Evolutionary conservation across 2,797 vertebrate species (phyloP).

Genomic region (Nannoperca obscura): DNA sequence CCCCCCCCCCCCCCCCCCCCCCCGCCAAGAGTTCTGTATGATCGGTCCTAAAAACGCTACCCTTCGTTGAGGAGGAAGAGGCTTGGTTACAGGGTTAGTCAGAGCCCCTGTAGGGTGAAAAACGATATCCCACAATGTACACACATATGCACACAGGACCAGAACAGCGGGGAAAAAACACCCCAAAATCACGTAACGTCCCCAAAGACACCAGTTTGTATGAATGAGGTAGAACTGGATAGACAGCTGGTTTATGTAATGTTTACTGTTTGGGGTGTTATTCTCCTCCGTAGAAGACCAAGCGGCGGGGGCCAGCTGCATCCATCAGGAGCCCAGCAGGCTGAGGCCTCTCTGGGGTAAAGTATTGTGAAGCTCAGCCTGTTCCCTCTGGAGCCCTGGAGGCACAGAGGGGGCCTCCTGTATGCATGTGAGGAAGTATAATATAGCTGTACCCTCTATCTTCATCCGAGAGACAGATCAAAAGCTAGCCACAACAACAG

Average conservation of each 20-base stretch:
- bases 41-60: constrained; percentile 37
- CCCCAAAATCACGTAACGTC: constrained; percentile 30
- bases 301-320: constrained; percentile 72
- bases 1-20: no score
- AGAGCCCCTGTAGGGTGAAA: constrained; percentile 60
- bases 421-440: constrained; percentile 51
- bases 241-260: constrained; percentile 67
- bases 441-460: constrained; percentile 56
- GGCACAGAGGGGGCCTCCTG: constrained; percentile 61
- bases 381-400: constrained; percentile 71
- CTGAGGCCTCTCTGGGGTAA: constrained; percentile 69
- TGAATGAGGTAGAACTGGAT: constrained; percentile 34
- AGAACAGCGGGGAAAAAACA: constrained; percentile 28
- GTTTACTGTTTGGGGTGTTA: constrained; percentile 32
- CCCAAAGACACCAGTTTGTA: constrained; percentile 46
- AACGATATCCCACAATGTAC: constrained; percentile 51
- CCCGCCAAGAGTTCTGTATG: no score
- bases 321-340: constrained; percentile 63
- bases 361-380: constrained; percentile 69
- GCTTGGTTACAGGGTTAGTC: constrained; percentile 46
- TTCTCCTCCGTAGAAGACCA: constrained; percentile 41
- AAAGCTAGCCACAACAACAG: constrained; percentile 42
- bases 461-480: constrained; percentile 66
- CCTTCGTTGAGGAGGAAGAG: constrained; percentile 4
- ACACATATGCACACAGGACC: constrained; percentile 12